Conservation (phyloP, 2,113 vertebrate genomes). For the Hystrix brachyura region DNA sequence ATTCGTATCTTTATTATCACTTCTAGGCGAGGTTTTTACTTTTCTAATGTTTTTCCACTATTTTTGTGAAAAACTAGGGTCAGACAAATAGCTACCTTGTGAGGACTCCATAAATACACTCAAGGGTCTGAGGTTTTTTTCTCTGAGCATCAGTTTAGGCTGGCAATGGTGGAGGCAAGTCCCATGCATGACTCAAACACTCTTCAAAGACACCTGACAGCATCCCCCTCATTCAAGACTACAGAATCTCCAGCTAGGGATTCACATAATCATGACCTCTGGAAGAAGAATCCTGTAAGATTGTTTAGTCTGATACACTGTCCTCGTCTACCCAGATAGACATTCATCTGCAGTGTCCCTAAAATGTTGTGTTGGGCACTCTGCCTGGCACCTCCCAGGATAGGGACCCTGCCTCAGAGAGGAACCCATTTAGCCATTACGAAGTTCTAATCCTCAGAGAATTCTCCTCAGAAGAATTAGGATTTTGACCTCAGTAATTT, state of each 20-base stretch:
- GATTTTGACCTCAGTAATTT: background rate
- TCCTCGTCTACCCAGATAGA: background rate
- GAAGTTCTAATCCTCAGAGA: background rate
- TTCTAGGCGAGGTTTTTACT: constrained; percentile 30
- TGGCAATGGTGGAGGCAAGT: background rate
- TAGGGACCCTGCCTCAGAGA: background rate
- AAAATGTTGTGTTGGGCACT: background rate
- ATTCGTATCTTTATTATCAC: background rate
- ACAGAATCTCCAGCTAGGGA: background rate
- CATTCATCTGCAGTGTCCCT: background rate
- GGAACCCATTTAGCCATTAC: background rate
- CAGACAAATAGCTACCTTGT: constrained; percentile 36
- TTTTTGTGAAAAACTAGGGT: background rate
- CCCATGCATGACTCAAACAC: background rate
- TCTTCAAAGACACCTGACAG: background rate
- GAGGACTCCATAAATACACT: background rate
- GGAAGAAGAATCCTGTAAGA: background rate
- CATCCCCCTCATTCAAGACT: background rate
- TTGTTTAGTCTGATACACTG: background rate
- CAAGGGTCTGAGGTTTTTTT: background rate
- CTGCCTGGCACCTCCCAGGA: background rate
- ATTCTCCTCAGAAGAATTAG: background rate
- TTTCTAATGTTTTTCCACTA: background rate
- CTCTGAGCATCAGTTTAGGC: background rate
- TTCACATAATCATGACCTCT: constrained; percentile 14